Evolutionary conservation across 1,140 invertebrate species (phyloP).

Genomic region (Goniozus legneri): DNA sequence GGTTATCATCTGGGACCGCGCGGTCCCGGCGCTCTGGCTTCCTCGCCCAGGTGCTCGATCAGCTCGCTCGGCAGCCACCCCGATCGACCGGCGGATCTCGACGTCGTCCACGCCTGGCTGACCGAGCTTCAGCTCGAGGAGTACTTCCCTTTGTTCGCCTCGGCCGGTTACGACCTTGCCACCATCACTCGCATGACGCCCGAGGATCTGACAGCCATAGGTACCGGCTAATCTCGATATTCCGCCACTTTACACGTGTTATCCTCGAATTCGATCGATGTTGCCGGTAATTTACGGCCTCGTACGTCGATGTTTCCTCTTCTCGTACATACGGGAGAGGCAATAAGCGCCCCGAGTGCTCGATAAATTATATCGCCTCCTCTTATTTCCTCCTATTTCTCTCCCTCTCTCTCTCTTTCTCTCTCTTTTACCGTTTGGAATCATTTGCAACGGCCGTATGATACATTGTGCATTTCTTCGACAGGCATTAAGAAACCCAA

Average conservation of each 20-base stretch:
- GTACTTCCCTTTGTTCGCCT: conserved; percentile 89
- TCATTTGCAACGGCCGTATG: no score
- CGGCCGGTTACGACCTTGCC: conserved; percentile 95
- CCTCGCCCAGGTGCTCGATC: conserved; percentile 65
- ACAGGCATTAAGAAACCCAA: conserved; percentile 92
- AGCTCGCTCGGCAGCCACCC: conserved; percentile 66
- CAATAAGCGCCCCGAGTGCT: no score
- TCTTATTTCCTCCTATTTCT: no score
- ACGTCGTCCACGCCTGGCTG: conserved; percentile 92
- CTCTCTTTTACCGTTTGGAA: no score
- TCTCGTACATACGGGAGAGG: no score
- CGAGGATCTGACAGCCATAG: conserved; percentile 82
- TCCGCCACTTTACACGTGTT: not conserved
- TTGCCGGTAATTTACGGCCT: no score
- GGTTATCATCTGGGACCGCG: conserved; percentile 59
- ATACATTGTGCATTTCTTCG: no score
- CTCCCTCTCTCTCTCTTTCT: no score
- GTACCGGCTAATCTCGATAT: conserved; percentile 36
- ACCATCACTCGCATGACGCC: conserved; percentile 98
- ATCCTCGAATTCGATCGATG: no score
- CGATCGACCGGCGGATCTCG: conserved; percentile 66
- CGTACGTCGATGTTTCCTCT: no score
- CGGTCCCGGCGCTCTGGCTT: conserved; percentile 50
- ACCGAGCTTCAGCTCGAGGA: conserved; percentile 94
- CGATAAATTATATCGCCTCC: no score